Evolutionary conservation across 1,140 invertebrate species (phyloP).

Genomic region (Dufourea novaeangliae): DNA sequence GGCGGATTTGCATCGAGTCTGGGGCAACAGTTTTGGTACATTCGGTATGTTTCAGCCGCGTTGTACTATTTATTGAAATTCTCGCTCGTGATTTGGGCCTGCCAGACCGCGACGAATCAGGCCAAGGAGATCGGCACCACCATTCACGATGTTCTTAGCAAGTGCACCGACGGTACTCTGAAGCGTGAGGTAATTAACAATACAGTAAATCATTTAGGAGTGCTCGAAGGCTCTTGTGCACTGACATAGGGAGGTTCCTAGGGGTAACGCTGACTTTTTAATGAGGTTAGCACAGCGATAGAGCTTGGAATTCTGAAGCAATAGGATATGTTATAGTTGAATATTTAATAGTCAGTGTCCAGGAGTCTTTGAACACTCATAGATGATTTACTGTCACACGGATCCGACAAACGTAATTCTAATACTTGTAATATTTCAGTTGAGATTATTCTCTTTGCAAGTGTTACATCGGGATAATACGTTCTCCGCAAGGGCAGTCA

Average conservation of each 20-base stretch:
- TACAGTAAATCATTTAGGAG: no score
- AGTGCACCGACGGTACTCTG: slow-evolving; percentile 64
- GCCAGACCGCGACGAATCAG: slow-evolving; percentile 69
- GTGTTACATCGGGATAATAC: slow-evolving; percentile 67
- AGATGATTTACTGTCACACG: no score
- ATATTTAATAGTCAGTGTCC: no score
- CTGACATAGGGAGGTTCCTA: no score
- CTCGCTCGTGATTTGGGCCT: slow-evolving; percentile 65
- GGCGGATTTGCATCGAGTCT: not conserved
- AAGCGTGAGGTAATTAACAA: slow-evolving; percentile 74
- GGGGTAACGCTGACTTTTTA: no score
- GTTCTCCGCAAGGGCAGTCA: slow-evolving; percentile 67
- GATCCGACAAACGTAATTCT: no score
- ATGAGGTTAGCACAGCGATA: no score
- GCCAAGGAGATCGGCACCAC: slow-evolving; percentile 63
- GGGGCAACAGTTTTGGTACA: slow-evolving; percentile 71
- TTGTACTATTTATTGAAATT: slow-evolving; percentile 70
- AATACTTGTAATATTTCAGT: slow-evolving; percentile 52
- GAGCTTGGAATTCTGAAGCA: no score
- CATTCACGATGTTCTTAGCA: slow-evolving; percentile 70
- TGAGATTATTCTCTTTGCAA: slow-evolving; percentile 72
- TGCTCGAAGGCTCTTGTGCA: no score
- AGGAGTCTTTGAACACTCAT: no score
- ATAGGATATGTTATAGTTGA: no score
- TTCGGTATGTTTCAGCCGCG: slow-evolving; percentile 57